Evolutionary conservation across 2,888 invertebrate genomes (phyloP).

Genomic region (Nymphalis urticae): DNA sequence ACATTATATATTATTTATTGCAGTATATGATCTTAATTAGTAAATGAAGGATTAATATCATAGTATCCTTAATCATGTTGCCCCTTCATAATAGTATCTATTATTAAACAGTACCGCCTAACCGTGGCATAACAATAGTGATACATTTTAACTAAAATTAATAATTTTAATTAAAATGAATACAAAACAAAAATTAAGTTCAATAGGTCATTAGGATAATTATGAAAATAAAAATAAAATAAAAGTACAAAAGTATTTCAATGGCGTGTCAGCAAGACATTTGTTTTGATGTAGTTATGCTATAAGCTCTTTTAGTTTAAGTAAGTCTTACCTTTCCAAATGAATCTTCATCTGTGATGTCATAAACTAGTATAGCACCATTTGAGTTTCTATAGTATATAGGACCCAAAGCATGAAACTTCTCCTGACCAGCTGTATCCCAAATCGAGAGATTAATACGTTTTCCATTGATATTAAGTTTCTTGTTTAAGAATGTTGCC

Average conservation of each 20-base stretch:
- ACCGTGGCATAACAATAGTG: too few species aligned
- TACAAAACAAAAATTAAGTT: too few species aligned
- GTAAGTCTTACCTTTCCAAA: conserved; percentile 90
- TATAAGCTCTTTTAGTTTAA: not conserved
- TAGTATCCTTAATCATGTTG: not conserved
- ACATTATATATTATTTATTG: too few species aligned
- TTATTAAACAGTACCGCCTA: not conserved
- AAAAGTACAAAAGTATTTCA: too few species aligned
- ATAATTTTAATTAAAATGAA: too few species aligned
- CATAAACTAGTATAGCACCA: conserved; percentile 98
- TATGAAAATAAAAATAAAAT: too few species aligned
- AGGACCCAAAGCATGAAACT: conserved; percentile 97
- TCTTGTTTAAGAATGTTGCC: conserved; percentile 98
- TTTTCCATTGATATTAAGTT: conserved; percentile 93
- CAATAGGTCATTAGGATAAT: too few species aligned
- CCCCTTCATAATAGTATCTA: not conserved
- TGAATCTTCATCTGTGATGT: conserved; percentile 98
- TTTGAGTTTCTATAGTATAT: conserved; percentile 99
- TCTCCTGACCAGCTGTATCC: conserved; percentile 99
- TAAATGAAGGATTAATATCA: too few species aligned
- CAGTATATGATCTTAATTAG: too few species aligned
- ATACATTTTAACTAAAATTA: too few species aligned
- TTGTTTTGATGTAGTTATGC: too few species aligned
- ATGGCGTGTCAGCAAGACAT: too few species aligned
- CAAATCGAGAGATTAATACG: conserved; percentile 95